Evolutionary conservation across 2,797 vertebrate species (phyloP).

Genomic region (Emys orbicularis): DNA sequence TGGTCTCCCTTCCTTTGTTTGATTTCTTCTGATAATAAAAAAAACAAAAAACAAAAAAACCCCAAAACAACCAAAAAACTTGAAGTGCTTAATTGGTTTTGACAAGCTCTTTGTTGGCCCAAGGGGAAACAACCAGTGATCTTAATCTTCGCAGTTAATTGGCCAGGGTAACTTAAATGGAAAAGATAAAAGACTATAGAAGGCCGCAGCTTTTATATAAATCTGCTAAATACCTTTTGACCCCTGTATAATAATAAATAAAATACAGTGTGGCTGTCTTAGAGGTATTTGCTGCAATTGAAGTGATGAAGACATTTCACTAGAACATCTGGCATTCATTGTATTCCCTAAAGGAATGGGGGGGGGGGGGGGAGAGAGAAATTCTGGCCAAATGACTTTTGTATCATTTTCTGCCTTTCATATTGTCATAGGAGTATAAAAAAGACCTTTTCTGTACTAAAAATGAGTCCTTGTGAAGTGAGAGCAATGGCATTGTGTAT

Average conservation of each 20-base stretch:
- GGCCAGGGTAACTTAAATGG: constrained; percentile 44
- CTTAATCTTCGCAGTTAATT: constrained; percentile 67
- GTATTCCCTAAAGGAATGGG: constrained; percentile 66
- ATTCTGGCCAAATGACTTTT: constrained; percentile 66
- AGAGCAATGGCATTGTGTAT: neutral
- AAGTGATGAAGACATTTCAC: constrained; percentile 68
- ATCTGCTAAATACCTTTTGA: constrained; percentile 56
- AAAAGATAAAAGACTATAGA: constrained; percentile 34
- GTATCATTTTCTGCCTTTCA: constrained; percentile 79
- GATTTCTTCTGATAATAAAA: neutral
- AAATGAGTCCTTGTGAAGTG: neutral
- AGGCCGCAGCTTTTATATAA: constrained; percentile 67
- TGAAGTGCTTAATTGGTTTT: neutral
- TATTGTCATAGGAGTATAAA: constrained; percentile 60
- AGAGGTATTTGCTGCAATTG: constrained; percentile 36
- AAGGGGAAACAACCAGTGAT: constrained; percentile 48
- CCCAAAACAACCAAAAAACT: constrained; percentile 30
- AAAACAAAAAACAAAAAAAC: neutral
- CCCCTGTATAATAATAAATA: constrained; percentile 71
- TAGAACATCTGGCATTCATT: constrained; percentile 82
- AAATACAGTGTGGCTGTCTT: constrained; percentile 51
- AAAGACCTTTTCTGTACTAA: neutral
- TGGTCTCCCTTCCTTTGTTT: neutral
- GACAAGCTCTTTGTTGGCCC: constrained; percentile 7
- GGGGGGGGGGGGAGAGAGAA: constrained; percentile 30